phyloP scores from a whole-genome alignment of 2,888 invertebrate species.

The Heliconius cydno region DNA sequence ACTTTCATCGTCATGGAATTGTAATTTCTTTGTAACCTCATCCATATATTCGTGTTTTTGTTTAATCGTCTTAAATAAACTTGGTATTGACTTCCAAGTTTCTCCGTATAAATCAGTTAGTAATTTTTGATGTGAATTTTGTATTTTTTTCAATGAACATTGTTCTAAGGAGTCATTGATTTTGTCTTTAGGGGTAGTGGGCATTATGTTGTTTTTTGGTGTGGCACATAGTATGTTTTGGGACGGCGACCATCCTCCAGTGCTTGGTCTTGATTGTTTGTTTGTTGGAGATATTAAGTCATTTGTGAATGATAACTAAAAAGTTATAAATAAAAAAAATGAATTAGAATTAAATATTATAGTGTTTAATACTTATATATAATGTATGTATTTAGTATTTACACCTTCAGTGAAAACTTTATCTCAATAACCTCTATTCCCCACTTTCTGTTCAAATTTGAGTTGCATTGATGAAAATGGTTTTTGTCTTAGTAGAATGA shows the following conservation, averaged over 20 bases:
- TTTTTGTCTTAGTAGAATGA: too few species aligned
- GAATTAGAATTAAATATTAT: not conserved
- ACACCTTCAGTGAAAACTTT: too few species aligned
- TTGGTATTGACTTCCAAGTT: conserved; percentile 80
- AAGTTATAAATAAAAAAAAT: conserved; percentile 31
- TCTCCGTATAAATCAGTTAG: conserved; percentile 82
- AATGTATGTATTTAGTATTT: too few species aligned
- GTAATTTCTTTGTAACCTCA: conserved; percentile 65
- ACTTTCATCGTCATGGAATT: conserved; percentile 67
- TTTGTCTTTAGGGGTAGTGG: conserved; percentile 69
- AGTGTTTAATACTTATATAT: too few species aligned
- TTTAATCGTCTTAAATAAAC: conserved; percentile 67
- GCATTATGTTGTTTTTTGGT: conserved; percentile 62
- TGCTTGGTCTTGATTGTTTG: conserved; percentile 59
- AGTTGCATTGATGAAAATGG: too few species aligned
- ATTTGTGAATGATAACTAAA: conserved; percentile 68
- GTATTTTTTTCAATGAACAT: conserved; percentile 72
- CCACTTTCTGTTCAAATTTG: too few species aligned
- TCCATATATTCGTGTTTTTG: conserved; percentile 61
- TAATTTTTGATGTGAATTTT: conserved; percentile 71
- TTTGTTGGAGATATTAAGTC: conserved; percentile 54
- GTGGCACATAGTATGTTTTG: conserved; percentile 72
- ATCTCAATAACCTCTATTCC: too few species aligned
- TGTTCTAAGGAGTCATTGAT: conserved; percentile 71
- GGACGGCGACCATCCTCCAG: conserved; percentile 74